Conservation (phyloP, 1,140 invertebrate species). For the Drosophila auraria region DNA sequence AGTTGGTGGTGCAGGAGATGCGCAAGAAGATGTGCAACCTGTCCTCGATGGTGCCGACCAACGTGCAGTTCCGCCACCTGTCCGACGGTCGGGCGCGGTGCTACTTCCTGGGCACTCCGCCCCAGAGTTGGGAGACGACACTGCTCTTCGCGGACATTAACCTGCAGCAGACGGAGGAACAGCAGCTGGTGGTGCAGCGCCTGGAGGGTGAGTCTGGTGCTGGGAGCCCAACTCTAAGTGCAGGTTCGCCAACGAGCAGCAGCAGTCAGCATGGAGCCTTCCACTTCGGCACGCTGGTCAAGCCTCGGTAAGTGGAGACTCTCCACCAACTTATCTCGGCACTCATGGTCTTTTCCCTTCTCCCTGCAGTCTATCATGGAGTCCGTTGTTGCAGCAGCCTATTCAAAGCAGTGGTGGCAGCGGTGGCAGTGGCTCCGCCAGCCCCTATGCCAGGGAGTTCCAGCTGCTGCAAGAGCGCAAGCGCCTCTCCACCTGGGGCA, state of each 20-base stretch:
- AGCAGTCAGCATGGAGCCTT: constrained; percentile 35
- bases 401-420: constrained; percentile 87
- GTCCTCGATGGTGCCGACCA: constrained; percentile 91
- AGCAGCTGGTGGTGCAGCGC: constrained; percentile 51
- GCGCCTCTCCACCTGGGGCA: constrained; percentile 95
- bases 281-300: constrained; percentile 51
- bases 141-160: constrained; percentile 94
- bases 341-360: neutral
- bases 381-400: constrained; percentile 90
- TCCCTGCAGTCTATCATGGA: constrained; percentile 88
- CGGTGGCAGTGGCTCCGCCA: constrained; percentile 84
- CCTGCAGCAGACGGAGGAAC: constrained; percentile 58
- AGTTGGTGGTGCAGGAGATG: constrained; percentile 92
- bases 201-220: constrained; percentile 24
- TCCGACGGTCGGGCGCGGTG: constrained; percentile 92
- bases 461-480: constrained; percentile 96
- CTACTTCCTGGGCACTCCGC: constrained; percentile 94
- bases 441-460: constrained; percentile 91
- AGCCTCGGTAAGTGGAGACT: constrained; percentile 44
- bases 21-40: constrained; percentile 91
- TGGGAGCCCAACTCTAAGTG: constrained; percentile 34
- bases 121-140: constrained; percentile 94
- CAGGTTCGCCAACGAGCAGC: constrained; percentile 51
- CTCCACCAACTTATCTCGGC: rapidly evolving
- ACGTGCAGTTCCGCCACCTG: constrained; percentile 91